Base-by-base conservation (phyloP, 2,797 vertebrate species). In the Heliangelus exortis region DNA sequence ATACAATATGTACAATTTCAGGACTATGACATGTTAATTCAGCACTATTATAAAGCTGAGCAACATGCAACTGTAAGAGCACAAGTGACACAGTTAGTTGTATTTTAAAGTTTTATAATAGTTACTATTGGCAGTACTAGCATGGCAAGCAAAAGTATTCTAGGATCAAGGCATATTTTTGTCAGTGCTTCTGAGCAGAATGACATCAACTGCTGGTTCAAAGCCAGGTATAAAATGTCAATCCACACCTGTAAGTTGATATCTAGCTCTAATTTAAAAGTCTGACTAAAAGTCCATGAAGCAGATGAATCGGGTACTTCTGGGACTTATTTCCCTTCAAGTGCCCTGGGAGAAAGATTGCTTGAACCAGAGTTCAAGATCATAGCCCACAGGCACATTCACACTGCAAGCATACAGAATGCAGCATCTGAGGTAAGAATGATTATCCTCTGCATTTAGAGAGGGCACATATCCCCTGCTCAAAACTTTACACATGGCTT, bases 181-280 rank as follows among this genome's bases (percentile, higher is more conserved):
- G 63, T 91, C 95, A 89, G 57, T 77, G 85, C 61, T 96, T 97
- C 67, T 68, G 55, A 92, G 83, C 41, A 95, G 87, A 97, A 28
- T 80, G 96, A 92, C 83, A 95, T 96, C 92, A 97, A 71, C 83
- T 84, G 36, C 58, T 95, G 79, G 92, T 93, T 87, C 78, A 85
- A 78, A 91, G 93, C 82, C 87, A 96, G 48, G 43, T 80, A 88
- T 33, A 84, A 95, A 93, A 95, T 87, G 92, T 93, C 93, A 89
- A 77, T 69, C 74, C 67, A 76, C 41, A 90, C 88, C 88, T 95
- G 82, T 80, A 93, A 97, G 68, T 33, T 92, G 90, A 48, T 76
- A 84, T 73, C 90, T 92, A 84, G 59, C 39, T 86, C 86, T 84
- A 95, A 95, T 84, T 95, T 94, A 31, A 4, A 89, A 92, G 87